A percentile compares a stretch with the other conserved stretches of the same genome.
Conservation (phyloP, 2,113 vertebrate genomes). For the Marcusenius ussheri region DNA sequence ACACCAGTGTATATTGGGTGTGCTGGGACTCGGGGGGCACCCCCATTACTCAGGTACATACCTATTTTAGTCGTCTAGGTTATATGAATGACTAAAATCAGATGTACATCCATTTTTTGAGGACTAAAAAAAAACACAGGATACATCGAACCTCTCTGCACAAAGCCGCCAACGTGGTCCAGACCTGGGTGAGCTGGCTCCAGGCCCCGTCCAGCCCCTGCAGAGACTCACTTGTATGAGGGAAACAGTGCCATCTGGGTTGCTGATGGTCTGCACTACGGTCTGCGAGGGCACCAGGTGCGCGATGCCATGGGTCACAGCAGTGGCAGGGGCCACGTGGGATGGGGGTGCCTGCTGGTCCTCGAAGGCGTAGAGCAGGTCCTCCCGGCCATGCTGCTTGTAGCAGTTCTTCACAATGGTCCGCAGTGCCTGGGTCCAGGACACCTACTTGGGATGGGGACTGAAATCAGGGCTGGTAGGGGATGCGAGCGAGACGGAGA, state of each 20-base stretch:
- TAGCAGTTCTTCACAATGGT: constrained; percentile 99
- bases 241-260: constrained; percentile 93
- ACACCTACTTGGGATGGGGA: constrained; percentile 65
- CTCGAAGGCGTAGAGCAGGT: constrained; percentile 92
- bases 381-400: constrained; percentile 93
- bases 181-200: not conserved
- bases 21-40: not conserved
- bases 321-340: constrained; percentile 57
- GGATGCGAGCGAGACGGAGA: not conserved
- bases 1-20: constrained; percentile 5
- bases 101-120: not conserved
- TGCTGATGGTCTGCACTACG: constrained; percentile 95
- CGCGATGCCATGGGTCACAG: constrained; percentile 79
- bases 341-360: constrained; percentile 80
- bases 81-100: not conserved
- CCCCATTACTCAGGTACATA: not conserved
- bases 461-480: not conserved
- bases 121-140: not conserved
- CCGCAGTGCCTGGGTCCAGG: constrained; percentile 91
- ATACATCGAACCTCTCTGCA: not conserved
- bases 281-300: constrained; percentile 94
- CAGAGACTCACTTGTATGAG: constrained; percentile 84
- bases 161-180: not conserved
- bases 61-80: not conserved
- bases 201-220: not conserved